Percentiles rank a stretch among this genome's conserved stretches.
phyloP scores from a whole-genome alignment of 2,888 invertebrate species.

The Ceriagrion tenellum region DNA sequence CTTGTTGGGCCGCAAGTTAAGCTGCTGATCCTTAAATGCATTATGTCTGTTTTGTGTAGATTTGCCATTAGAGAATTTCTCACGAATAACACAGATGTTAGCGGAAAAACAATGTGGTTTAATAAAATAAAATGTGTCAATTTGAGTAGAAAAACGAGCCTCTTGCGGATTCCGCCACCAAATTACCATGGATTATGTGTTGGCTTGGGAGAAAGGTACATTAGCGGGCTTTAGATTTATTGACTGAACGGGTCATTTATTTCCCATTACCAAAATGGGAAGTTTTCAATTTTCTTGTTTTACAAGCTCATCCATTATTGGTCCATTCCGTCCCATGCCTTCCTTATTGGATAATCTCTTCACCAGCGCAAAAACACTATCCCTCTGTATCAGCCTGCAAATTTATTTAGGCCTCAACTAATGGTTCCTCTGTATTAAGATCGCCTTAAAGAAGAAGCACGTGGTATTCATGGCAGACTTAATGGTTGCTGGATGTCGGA shows the following conservation, averaged over 20 bases:
- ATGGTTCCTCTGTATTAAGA: not conserved
- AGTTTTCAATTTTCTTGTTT: not conserved
- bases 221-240: not conserved
- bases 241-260: not conserved
- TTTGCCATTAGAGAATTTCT: too few species aligned
- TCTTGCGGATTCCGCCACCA: not conserved
- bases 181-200: not conserved
- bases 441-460: not conserved
- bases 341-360: not conserved
- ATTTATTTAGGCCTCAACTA: not conserved
- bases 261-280: not conserved
- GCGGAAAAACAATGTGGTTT: not conserved
- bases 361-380: not conserved
- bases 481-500: too few species aligned
- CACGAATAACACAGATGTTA: not conserved
- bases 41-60: too few species aligned
- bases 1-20: too few species aligned
- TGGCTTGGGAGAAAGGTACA: not conserved
- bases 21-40: too few species aligned
- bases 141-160: not conserved
- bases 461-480: not conserved
- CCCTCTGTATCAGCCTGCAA: not conserved
- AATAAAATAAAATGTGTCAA: not conserved
- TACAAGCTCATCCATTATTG: not conserved
- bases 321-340: not conserved